Base-by-base conservation (phyloP, 2,888 invertebrate species). In the Aspidapion aeneum region DNA sequence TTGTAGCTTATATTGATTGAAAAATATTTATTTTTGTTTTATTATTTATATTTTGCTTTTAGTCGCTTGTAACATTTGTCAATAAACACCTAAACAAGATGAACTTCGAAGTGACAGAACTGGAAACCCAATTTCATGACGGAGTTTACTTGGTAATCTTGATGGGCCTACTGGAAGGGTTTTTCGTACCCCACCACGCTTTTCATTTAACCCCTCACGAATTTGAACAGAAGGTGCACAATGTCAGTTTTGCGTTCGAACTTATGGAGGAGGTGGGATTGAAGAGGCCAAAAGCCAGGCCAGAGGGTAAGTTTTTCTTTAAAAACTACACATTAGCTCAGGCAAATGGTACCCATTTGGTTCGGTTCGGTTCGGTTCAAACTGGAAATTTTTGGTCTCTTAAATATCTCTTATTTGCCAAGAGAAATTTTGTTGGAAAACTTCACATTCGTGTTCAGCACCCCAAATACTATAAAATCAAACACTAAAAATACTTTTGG, bases 61-160 rank as follows among this genome's bases (percentile, higher is more conserved):
- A 93, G 89, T 97, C 96, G 0, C 82, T 99, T 69, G 89, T 98
- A n/a, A 95, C 96, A 1, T 99, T 99, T 82, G 98, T 97, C 1
- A 99, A 99, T 81, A 98, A 98, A 79, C 97, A 99, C 79, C 82
- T 99, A 76, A 93, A 93, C 78, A 98, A 96, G 81, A 88, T 99
- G 68, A 98, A 98, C 79, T 85, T 99, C 70, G 98, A 99, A 81
- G 96, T 98, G 1, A 87, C 87, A 56, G 95, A 97, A 77, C 82
- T 99, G 73, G 98, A 97, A 74, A 89, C 87, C 1, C 96, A 97
- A 81, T 98, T 99, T 78, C 94, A 96, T 75, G 99, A 99, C 80
- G 99, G 99, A 0, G 98, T 99, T 1, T 97, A 94, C 79, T 84
- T 99, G 56, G 94, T 95, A 35, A 86, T 99, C 58, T 81, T 99